These are phyloP conservation scores for Synanthedon myopaeformis DNA, from an alignment of 2,888 invertebrate species.

Conservation along the genomic window DNA sequence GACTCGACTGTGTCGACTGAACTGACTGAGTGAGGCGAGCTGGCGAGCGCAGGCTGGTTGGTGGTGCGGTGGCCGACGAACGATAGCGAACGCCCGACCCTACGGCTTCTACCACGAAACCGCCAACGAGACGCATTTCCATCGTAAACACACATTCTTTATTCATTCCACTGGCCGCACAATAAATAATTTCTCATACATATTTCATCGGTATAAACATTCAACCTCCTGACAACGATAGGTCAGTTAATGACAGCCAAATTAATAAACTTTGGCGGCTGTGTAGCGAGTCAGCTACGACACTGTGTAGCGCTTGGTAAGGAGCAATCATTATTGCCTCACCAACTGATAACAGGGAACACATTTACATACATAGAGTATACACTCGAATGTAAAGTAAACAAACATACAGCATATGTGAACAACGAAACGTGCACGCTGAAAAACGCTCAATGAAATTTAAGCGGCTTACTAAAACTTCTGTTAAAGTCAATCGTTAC, in stretches of 20 bases:
- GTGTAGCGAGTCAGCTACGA: slow-evolving; percentile 3
- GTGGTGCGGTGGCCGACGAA: slow-evolving; percentile 40
- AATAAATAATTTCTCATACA: neutral
- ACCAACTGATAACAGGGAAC: slow-evolving; percentile 42
- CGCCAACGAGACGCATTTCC: slow-evolving; percentile 11
- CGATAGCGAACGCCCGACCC: slow-evolving; percentile 63
- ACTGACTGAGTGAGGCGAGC: neutral
- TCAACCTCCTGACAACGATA: neutral
- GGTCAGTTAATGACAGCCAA: neutral
- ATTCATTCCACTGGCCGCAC: neutral
- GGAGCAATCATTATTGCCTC: slow-evolving; percentile 28
- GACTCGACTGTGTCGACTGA: neutral
- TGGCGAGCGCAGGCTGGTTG: no score
- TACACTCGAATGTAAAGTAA: slow-evolving; percentile 16
- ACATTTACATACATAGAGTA: slow-evolving; percentile 18
- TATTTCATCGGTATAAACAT: neutral
- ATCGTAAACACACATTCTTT: neutral
- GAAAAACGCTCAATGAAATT: no score
- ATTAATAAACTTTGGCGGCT: neutral
- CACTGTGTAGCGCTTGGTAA: slow-evolving; percentile 20
- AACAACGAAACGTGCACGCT: neutral
- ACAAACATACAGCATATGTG: slow-evolving; percentile 16
- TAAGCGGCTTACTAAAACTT: no score
- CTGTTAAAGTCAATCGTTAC: no score
- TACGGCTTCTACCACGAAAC: slow-evolving; percentile 45